Percentiles rank a stretch among this genome's conserved stretches.
Conservation (phyloP, 2,113 vertebrate genomes). For the Myotis yumanensis region DNA sequence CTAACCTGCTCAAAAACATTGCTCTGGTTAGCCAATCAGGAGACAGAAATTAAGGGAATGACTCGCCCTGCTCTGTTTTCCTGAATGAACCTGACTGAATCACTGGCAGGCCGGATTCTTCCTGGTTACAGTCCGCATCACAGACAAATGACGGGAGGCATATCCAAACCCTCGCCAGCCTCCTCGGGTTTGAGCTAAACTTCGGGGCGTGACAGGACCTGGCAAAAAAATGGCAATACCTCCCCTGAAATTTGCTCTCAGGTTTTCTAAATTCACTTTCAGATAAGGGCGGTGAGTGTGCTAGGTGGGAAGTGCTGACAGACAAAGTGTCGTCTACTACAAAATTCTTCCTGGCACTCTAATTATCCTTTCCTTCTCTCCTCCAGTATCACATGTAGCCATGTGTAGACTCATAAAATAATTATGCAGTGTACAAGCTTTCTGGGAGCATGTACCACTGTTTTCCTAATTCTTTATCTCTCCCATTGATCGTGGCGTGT, state of each 20-base stretch:
- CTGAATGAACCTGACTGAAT: slow-evolving; percentile 54
- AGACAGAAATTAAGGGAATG: slow-evolving; percentile 67
- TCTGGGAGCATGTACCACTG: slow-evolving; percentile 93
- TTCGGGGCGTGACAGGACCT: slow-evolving; percentile 69
- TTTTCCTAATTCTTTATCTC: slow-evolving; percentile 99
- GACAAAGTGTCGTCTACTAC: slow-evolving; percentile 84
- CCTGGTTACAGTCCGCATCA: slow-evolving; percentile 43
- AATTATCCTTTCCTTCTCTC: slow-evolving; percentile 90
- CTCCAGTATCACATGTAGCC: slow-evolving; percentile 93
- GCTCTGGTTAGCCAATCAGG: slow-evolving; percentile 74
- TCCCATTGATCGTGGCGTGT: slow-evolving; percentile 99
- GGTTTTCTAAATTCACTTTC: slow-evolving; percentile 82
- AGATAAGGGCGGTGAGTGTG: slow-evolving; percentile 84
- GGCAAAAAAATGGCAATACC: slow-evolving; percentile 78
- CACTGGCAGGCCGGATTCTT: slow-evolving; percentile 20
- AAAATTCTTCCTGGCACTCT: slow-evolving; percentile 88
- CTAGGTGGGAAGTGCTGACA: slow-evolving; percentile 87
- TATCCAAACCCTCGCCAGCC: slow-evolving; percentile 56
- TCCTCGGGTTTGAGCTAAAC: slow-evolving; percentile 63
- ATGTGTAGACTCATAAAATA: slow-evolving; percentile 95
- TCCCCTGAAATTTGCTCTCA: slow-evolving; percentile 71
- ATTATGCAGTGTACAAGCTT: slow-evolving; percentile 94
- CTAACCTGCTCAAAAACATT: slow-evolving; percentile 42
- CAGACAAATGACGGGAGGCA: slow-evolving; percentile 1
- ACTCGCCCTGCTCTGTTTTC: neutral